Percentiles rank a stretch among this genome's conserved stretches.
These are phyloP conservation scores for Melipona beecheii DNA, from an alignment of 2,888 invertebrate genomes.

Conservation along the genomic window DNA sequence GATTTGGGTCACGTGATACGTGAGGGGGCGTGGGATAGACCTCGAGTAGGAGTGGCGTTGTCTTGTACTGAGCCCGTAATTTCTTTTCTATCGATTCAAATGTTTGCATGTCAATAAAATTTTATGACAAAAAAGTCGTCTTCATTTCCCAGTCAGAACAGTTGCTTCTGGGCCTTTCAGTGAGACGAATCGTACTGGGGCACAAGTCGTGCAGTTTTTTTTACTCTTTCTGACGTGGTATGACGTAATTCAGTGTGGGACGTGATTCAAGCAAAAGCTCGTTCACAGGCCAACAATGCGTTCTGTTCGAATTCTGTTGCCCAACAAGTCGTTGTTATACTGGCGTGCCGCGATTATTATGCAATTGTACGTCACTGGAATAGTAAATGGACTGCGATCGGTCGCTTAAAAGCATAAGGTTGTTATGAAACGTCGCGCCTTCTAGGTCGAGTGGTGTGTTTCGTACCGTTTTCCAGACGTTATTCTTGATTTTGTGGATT, in stretches of 20 bases:
- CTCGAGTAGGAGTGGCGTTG: too few relatives aligned
- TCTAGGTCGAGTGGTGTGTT: conserved; percentile 31
- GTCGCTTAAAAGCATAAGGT: conserved; percentile 46
- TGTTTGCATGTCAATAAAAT: too few relatives aligned
- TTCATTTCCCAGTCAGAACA: too few relatives aligned
- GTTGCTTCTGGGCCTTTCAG: too few relatives aligned
- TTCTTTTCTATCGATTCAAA: too few relatives aligned
- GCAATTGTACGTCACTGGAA: conserved; percentile 68
- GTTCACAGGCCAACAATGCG: conserved; percentile 49
- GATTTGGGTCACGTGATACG: too few relatives aligned
- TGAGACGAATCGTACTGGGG: too few relatives aligned
- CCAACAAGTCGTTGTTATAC: conserved; percentile 53
- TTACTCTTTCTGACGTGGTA: too few relatives aligned
- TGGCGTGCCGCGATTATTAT: conserved; percentile 62
- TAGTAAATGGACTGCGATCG: conserved; percentile 63
- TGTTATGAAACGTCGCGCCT: conserved; percentile 53
- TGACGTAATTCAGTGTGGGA: conserved; percentile 9
- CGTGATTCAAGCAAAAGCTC: conserved; percentile 43
- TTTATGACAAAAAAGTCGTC: too few relatives aligned
- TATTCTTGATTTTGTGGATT: background rate
- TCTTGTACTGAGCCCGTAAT: too few relatives aligned
- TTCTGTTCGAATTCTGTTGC: conserved; percentile 58
- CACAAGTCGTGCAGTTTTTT: too few relatives aligned
- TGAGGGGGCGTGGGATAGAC: too few relatives aligned
- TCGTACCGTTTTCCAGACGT: background rate